Evolutionary conservation across 2,888 invertebrate species (phyloP), one percentile per base, ranked within the genome.

Genomic region (Pandemis heparana): DNA sequence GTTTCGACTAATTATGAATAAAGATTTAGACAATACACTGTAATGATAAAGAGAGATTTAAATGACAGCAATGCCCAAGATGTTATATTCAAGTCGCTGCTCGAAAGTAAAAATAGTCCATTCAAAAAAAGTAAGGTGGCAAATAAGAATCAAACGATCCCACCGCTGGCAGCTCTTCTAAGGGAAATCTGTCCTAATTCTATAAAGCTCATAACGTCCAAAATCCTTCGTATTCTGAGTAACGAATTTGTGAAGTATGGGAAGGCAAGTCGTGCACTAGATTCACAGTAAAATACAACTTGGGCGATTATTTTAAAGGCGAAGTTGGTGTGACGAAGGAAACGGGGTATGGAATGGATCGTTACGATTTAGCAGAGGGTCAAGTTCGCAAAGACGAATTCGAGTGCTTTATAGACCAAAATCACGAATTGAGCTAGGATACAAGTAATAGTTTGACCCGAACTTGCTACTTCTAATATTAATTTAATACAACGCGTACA

Each of bases 91-190:
- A 68, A 62, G 23, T 8, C 73, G 53, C 16, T 88, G 84, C 87
- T 86, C 84, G 82, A 83, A 85, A 85, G 90, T 84, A 89, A 91
- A 92, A 93, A 92, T 92, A 84, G 91, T 87, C 89, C 92, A 91
- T 92, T 92, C 89, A 91, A 87, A 87, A 83, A 85, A 80, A 87
- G 79, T 82, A 83, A 85, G 85, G 86, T 85, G 82, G 80, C 85
- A 85, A 88, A 88, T 83, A 85, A 85, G 84, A 87, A 89, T 87
- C 84, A 88, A 88, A 87, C 83, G 86, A 82, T 32, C 59, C 59
- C 60, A 32, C 18, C 32, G 48, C 51, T n/a, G 32, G n/a, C 51
- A 46, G 46, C 32, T 51, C 65, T 32, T 32, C 46, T 48, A 51
- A 62, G 41, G 39, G 39, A 70, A 72, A 60, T 68, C 70, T 12